A percentile compares a stretch with the other conserved stretches of the same genome.
Evolutionary conservation across 1,140 invertebrate genomes (phyloP).

Genomic region (Anagrus nilaparvatae): DNA sequence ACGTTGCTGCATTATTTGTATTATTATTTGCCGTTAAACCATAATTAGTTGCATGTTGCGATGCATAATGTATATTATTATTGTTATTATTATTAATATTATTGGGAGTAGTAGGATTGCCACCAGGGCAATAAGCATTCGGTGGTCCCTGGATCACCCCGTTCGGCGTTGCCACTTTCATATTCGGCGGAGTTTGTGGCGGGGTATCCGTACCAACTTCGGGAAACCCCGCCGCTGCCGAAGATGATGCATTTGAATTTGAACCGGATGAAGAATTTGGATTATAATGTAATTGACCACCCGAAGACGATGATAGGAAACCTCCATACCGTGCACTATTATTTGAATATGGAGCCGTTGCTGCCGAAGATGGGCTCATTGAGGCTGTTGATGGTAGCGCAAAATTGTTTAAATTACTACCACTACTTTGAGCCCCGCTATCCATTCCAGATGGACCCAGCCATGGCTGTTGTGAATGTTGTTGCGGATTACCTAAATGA

Average conservation of each 20-base stretch:
- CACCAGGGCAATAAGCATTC: slow-evolving; percentile 45
- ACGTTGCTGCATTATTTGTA: slow-evolving; percentile 40
- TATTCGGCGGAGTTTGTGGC: slow-evolving; percentile 83
- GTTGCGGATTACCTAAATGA: slow-evolving; percentile 36
- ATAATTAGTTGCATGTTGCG: slow-evolving; percentile 33
- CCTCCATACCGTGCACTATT: slow-evolving; percentile 37
- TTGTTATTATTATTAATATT: slow-evolving; percentile 39
- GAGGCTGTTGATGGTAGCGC: slow-evolving; percentile 40
- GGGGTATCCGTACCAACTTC: slow-evolving; percentile 85
- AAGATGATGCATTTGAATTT: slow-evolving; percentile 32
- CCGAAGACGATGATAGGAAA: slow-evolving; percentile 37
- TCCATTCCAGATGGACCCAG: slow-evolving; percentile 26
- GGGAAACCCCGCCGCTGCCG: slow-evolving; percentile 62
- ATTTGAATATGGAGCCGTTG: slow-evolving; percentile 38
- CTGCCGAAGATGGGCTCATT: slow-evolving; percentile 41
- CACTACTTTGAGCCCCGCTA: slow-evolving; percentile 19
- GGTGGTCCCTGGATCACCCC: slow-evolving; percentile 49
- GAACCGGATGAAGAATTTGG: slow-evolving; percentile 39
- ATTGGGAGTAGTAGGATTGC: slow-evolving; percentile 30
- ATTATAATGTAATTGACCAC: slow-evolving; percentile 38
- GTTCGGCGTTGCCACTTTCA: slow-evolving; percentile 71
- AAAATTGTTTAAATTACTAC: slow-evolving; percentile 33
- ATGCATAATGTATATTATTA: slow-evolving; percentile 39
- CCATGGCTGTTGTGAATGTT: slow-evolving; percentile 40
- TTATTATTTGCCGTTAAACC: slow-evolving; percentile 39